Conservation (phyloP, 2,888 invertebrate species). For the Agonopterix heracliana region DNA sequence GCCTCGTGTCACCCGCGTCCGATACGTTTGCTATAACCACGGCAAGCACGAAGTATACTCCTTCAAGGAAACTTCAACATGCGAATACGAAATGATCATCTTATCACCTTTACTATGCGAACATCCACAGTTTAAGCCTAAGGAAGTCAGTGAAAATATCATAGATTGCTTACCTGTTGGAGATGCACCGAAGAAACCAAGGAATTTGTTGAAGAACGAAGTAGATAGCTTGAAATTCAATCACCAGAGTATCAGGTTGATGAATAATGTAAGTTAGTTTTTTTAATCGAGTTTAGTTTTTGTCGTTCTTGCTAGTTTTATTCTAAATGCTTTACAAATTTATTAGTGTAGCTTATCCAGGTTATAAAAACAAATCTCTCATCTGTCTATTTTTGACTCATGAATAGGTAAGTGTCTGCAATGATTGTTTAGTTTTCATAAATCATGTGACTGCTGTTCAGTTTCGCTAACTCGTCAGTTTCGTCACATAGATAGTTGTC, state of each 20-base stretch:
- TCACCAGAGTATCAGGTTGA: slow-evolving; percentile 70
- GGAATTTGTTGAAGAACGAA: slow-evolving; percentile 82
- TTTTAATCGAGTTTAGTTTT: slow-evolving; percentile 4
- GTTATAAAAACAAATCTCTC: no score
- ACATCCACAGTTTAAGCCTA: slow-evolving; percentile 91
- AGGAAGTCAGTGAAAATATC: slow-evolving; percentile 84
- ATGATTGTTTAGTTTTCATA: no score
- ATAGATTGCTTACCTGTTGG: slow-evolving; percentile 84
- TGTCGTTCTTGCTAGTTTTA: neutral
- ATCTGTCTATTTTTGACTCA: no score
- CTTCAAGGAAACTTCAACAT: slow-evolving; percentile 94
- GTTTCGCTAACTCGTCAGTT: no score
- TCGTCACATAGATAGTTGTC: no score
- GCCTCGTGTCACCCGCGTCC: slow-evolving; percentile 86
- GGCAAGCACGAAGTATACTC: slow-evolving; percentile 95
- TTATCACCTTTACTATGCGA: slow-evolving; percentile 90
- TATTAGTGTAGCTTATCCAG: neutral
- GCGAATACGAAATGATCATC: slow-evolving; percentile 95
- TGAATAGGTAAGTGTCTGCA: no score
- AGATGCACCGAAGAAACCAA: slow-evolving; percentile 82
- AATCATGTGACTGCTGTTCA: no score
- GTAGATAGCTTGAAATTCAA: slow-evolving; percentile 82
- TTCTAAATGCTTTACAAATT: neutral
- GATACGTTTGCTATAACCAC: slow-evolving; percentile 92
- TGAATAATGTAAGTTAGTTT: slow-evolving; percentile 42